Conservation (phyloP, 2,113 vertebrate genomes). For the Dipodomys ordii region DNA sequence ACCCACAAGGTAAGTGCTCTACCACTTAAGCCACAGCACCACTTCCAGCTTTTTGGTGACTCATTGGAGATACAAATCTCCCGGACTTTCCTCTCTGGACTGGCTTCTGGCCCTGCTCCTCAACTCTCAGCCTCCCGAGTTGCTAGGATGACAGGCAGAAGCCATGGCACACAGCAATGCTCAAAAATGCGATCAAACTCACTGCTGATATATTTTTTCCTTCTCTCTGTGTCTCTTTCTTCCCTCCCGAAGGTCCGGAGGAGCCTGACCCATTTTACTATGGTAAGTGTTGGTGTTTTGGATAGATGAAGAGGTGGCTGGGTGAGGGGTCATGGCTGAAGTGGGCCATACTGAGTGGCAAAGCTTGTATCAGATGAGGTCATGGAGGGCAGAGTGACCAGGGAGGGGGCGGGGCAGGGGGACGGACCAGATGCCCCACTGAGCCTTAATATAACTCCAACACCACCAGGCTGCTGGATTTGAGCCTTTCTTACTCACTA, state of each 20-base stretch:
- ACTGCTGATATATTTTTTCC: conserved; percentile 15
- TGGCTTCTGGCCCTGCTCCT: too few species aligned
- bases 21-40: too few species aligned
- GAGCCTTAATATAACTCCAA: not conserved
- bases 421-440: not conserved
- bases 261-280: conserved; percentile 80
- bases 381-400: not conserved
- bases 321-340: not conserved
- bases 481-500: not conserved
- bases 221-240: conserved; percentile 41
- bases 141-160: too few species aligned
- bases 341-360: too few species aligned
- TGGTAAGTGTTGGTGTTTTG: conserved; percentile 69
- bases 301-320: not conserved
- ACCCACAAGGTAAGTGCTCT: too few species aligned
- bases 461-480: conserved; percentile 1
- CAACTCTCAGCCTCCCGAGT: too few species aligned
- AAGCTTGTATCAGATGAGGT: not conserved
- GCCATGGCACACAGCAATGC: not conserved
- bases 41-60: too few species aligned
- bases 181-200: not conserved
- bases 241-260: conserved; percentile 70
- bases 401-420: not conserved
- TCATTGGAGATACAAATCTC: too few species aligned
- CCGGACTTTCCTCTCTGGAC: too few species aligned